Evolutionary conservation across 2,888 invertebrate genomes (phyloP), one percentile per base, ranked within the genome.

Genomic region (Ferdinandea cuprea): DNA sequence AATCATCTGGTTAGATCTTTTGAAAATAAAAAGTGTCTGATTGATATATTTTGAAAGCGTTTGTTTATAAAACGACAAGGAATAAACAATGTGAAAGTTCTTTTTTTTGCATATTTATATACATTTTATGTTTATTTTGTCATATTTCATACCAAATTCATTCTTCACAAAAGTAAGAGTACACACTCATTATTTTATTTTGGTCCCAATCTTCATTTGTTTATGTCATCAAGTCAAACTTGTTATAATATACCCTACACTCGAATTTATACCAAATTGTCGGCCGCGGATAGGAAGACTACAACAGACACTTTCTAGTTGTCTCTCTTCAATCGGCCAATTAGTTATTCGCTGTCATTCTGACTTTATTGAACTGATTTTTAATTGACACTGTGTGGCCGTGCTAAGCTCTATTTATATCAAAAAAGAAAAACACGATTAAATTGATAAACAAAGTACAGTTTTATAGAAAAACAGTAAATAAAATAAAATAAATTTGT

Each of bases 371-470:
- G 28, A 8, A 19, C 19, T 40, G 48, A 35, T 63, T 48, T 74
- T 7, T 42, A 28, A 65, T 58, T 72, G 71, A 65, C 65, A 44
- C 40, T 37, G 21, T 52, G 21, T 11, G 25, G 9, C 25, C 46
- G 17, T 56, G 44, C 50, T 59, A 74, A 48, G 37, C 58, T 66
- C 52, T 83, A 73, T 83, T 78, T 83, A 56, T 73, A 73, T 37
- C 48, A 21, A 19, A 28, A 56, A 54, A 68, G 15, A 54, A 74
- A 76, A 69, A 76, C 50, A 76, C 25, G 37, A 68, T 78, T 59
- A 63, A 68, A 48, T 50, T 58, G 56, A 77, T 78, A 83, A 78
- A 73, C 83, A 83, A 77, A 83, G 72, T 58, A 13, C 42, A 61
- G 40, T 40, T 13, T 21, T 25, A 37, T 3, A 3, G 3, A 11